A percentile compares a stretch with the other conserved stretches of the same genome.
Conservation (phyloP, 2,888 invertebrate genomes). For the Beris chalybata region DNA sequence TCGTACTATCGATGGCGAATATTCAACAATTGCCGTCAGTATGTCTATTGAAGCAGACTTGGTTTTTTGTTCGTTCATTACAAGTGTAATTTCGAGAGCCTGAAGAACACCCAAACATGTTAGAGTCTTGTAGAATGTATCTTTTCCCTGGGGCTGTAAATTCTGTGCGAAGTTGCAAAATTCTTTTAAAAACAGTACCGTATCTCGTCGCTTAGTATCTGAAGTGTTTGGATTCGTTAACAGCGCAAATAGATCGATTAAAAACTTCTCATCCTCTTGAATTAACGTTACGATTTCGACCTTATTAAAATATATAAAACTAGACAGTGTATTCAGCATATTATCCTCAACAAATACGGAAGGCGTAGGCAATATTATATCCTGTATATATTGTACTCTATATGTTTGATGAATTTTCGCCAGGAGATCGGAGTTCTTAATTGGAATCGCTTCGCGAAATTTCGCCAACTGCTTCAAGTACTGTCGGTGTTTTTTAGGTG, state of each 20-base stretch:
- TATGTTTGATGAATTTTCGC: constrained; percentile 99
- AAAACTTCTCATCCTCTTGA: constrained; percentile 96
- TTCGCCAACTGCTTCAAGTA: constrained; percentile 91
- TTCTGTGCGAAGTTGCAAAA: constrained; percentile 99
- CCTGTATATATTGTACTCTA: constrained; percentile 98
- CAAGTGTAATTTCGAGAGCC: constrained; percentile 86
- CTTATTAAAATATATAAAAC: constrained; percentile 99
- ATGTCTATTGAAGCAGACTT: constrained; percentile 98
- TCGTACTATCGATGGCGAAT: constrained; percentile 94
- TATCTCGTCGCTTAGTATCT: constrained; percentile 83
- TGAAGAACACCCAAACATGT: constrained; percentile 85
- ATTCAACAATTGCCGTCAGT: constrained; percentile 96
- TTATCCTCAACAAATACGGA: constrained; percentile 99
- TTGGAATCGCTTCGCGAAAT: constrained; percentile 92
- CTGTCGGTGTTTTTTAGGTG: constrained; percentile 92
- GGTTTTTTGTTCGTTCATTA: constrained; percentile 90
- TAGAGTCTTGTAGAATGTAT: constrained; percentile 94
- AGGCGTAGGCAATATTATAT: constrained; percentile 97
- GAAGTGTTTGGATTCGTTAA: constrained; percentile 87
- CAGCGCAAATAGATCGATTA: constrained; percentile 91
- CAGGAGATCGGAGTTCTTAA: constrained; percentile 89
- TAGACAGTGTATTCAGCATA: constrained; percentile 93
- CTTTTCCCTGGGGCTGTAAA: constrained; percentile 94
- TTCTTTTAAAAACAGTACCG: constrained; percentile 96
- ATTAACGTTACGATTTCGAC: constrained; percentile 98